Base-by-base conservation (phyloP, 1,140 invertebrate genomes). In the Bombus ignitus region DNA sequence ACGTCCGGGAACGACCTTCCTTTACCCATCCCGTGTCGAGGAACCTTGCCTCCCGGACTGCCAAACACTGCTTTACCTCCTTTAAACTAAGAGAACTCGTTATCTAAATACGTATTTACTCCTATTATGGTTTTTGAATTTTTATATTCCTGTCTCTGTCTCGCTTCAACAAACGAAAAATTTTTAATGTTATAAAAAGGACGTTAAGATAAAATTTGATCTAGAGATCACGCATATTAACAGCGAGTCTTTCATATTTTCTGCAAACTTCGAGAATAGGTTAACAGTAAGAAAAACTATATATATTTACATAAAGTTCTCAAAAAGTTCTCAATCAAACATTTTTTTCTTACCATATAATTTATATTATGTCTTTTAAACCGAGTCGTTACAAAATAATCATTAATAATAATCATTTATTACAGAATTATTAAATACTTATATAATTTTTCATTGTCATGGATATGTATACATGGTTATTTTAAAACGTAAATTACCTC, bases 1-100 rank as follows among this genome's bases (percentile, higher is more conserved):
- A 78, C 73, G 89, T 87, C 82, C 79, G 82, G 88, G 89, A 87
- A 90, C 86, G 88, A 90, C 89, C 83, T 90, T 90, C 88, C 83
- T 85, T 88, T 84, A 82, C 74, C 79, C 68, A 86, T 87, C 70
- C 79, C 78, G 66, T 66, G 70, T 87, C 85, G 88, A 85, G 75
- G 74, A 90, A 90, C 82, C 66, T 87, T 8, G 65, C 44, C 65
- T 71, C 65, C 42, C 53, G n/a, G 44, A 86, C 65, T 59, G 73
- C n/a, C 77, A n/a, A 85, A 81, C 59, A 68, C 18, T 68, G 73
- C 71, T 81, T 74, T n/a, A 57, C 39, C 35, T 74, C 10, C 28
- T 71, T 57, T 22, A 9, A 78, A 42, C 32, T 4, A 47, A 62
- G 1, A 47, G 47, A 53, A 76, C n/a, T 75, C 47, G 42, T 44